These are phyloP conservation scores for Rhogogaster chlorosoma DNA, from an alignment of 2,888 invertebrate genomes.

Conservation along the genomic window DNA sequence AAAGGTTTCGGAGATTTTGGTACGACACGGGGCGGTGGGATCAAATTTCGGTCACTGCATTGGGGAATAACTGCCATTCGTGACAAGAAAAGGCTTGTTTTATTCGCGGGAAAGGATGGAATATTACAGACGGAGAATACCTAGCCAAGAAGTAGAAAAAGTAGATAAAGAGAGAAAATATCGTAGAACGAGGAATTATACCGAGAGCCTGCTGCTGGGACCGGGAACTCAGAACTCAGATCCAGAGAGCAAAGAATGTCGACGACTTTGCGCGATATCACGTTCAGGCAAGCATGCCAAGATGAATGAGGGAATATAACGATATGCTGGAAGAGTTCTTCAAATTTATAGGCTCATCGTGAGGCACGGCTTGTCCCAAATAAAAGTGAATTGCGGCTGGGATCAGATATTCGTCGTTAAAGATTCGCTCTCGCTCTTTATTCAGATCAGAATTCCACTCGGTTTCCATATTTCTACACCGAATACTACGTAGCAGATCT, in stretches of 20 bases:
- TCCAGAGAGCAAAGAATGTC: conserved; percentile 27
- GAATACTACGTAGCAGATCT: background rate
- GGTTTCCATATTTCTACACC: background rate
- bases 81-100: background rate
- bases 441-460: conserved; percentile 40
- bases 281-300: conserved; percentile 64
- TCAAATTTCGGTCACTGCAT: conserved; percentile 25
- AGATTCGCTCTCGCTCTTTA: conserved; percentile 50
- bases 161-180: background rate
- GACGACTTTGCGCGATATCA: conserved; percentile 58
- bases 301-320: conserved; percentile 63
- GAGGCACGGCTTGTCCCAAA: conserved; percentile 42
- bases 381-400: conserved; percentile 38
- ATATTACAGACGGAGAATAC: background rate
- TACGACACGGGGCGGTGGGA: background rate
- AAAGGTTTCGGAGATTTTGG: conserved; percentile 6
- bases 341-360: conserved; percentile 65
- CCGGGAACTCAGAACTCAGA: background rate
- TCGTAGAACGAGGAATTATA: conserved; percentile 18
- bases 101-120: background rate
- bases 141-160: background rate
- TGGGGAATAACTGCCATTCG: background rate
- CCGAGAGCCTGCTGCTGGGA: background rate
- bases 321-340: conserved; percentile 59
- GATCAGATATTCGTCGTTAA: conserved; percentile 50